A percentile compares a stretch with the other conserved stretches of the same genome.
These are phyloP conservation scores for Xiphorhynchus elegans DNA, from an alignment of 2,113 vertebrate species.

Conservation along the genomic window DNA sequence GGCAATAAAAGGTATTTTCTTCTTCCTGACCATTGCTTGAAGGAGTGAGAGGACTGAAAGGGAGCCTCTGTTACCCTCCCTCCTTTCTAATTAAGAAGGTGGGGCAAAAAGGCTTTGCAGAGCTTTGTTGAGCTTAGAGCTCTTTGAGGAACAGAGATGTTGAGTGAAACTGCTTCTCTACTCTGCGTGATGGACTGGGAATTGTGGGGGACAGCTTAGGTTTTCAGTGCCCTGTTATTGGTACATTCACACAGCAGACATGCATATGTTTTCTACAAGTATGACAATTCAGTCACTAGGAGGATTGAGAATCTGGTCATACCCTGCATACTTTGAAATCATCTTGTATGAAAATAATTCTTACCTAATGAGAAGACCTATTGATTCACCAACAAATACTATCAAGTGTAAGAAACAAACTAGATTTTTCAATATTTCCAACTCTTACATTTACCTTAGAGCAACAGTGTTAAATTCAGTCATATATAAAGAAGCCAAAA, in stretches of 20 bases:
- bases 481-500: background rate
- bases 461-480: background rate
- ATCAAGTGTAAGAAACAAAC: background rate
- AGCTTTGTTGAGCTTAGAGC: background rate
- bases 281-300: background rate
- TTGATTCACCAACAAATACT: background rate
- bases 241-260: background rate
- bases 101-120: background rate
- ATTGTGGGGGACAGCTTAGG: background rate
- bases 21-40: background rate
- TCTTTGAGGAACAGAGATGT: background rate
- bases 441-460: background rate
- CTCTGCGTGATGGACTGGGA: background rate
- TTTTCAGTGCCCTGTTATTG: background rate
- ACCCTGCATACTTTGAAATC: background rate
- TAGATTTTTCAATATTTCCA: background rate
- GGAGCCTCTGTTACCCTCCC: background rate
- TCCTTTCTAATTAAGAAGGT: background rate
- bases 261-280: background rate
- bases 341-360: background rate
- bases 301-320: background rate
- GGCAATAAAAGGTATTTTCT: background rate
- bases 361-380: background rate
- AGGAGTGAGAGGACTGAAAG: background rate
- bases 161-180: background rate